Evolutionary conservation across 2,888 invertebrate genomes (phyloP), one percentile per base, ranked within the genome.

Genomic region (Dysmachus trigonus): DNA sequence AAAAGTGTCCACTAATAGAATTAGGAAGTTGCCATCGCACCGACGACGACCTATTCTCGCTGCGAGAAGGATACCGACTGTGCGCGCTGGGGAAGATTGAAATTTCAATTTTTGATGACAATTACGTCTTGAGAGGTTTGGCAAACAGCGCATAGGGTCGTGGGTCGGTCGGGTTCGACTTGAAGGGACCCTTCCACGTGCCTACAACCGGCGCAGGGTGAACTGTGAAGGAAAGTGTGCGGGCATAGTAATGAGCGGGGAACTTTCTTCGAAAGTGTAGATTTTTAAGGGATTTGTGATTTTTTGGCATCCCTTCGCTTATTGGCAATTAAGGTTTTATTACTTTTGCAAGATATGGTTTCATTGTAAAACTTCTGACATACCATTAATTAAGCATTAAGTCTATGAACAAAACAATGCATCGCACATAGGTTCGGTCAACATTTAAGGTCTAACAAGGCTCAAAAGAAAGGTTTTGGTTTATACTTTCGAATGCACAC

Each of bases 71-170:
- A 13, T 33, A 73, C 73, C 6, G 30, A 33, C 73, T n/a, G 31
- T 31, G 18, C 31, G 18, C 31, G 4, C 31, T 7, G 30, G n/a
- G 33, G 73, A 73, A 73, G n/a, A 73, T 73, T 73, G 73, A 73
- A 73, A 73, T 73, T 73, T 73, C 73, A 62, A 62, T 62, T 62
- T 62, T 62, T 62, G 62, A 62, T 62, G 62, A 62, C 62, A 62
- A 62, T 62, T 62, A 62, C 62, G 62, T 62, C 62, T 62, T 62
- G 62, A 62, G 62, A 62, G 62, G 62, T 62, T 62, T 62, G 18
- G 22, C 62, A 27, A 62, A 62, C 27, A 62, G 62, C 27, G 22
- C 22, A 62, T n/a, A 62, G 47, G 47, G 47, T 47, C 47, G n/a
- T 15, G 47, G 15, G 7, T 15, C 2, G 47, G 47, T n/a, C 18